phyloP scores from a whole-genome alignment of 92 coral and sea anemone genomes.

The Anthopleura xanthogrammica region DNA sequence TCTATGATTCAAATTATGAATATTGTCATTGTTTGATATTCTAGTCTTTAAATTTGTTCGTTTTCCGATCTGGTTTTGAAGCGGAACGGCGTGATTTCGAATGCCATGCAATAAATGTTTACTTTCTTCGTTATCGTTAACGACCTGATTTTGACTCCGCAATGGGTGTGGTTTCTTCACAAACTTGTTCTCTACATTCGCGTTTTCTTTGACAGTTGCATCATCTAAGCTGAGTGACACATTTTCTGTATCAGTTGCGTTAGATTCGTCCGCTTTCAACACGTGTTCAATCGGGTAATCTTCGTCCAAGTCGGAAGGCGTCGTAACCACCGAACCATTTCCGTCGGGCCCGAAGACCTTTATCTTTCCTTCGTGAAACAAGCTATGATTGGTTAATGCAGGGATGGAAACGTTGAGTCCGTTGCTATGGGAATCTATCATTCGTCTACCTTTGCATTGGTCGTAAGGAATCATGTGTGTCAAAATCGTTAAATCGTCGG shows the following conservation, averaged over 20 bases:
- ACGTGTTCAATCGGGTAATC: constrained; percentile 11
- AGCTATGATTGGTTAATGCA: constrained; percentile 33
- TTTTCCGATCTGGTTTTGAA: not conserved
- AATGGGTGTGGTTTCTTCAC: not conserved
- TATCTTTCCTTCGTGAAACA: constrained; percentile 66
- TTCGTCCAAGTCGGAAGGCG: constrained; percentile 16
- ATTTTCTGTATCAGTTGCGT: not conserved
- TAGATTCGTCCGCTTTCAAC: constrained; percentile 1
- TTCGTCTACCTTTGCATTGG: constrained; percentile 50
- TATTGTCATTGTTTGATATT: not conserved
- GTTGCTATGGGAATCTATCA: constrained; percentile 84
- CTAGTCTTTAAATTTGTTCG: not conserved
- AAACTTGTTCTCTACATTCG: not conserved
- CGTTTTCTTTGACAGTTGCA: not conserved
- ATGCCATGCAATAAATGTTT: not conserved
- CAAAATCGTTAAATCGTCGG: constrained; percentile 73
- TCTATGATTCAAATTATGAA: not conserved
- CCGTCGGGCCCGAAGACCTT: constrained; percentile 43
- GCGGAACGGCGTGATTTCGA: not conserved
- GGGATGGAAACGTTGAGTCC: constrained; percentile 18
- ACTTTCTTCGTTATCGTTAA: not conserved
- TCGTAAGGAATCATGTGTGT: constrained; percentile 78
- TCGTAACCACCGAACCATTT: constrained; percentile 31
- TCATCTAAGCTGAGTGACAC: not conserved
- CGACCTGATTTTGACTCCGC: not conserved